Base-by-base conservation (phyloP, 2,113 vertebrate species). In the Cichladusa arquata region DNA sequence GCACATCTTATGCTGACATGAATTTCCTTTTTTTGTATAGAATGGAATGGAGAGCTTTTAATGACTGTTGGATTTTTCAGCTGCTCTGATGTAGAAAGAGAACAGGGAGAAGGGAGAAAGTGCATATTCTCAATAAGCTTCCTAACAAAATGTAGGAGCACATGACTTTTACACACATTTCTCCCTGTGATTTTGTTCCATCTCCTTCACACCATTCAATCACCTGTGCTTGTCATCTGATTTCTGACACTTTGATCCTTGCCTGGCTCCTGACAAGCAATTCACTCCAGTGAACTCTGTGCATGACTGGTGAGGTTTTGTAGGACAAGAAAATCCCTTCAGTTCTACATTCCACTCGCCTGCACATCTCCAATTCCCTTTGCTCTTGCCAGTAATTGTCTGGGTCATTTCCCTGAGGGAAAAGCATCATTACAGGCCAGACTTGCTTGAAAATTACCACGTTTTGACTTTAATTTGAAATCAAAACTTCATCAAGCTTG, bases 231-330 rank as follows among this genome's bases (percentile, higher is more conserved):
- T 91, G 69, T 47, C 65, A 13, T 38, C 38, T 82, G 56, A 82
- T 93, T 91, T 90, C 64, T 64, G 84, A 73, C 67, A 40, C 94
- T 88, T 82, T 79, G 53, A 92, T 80, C 22, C 26, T 81, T 85
- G 71, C 38, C 60, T 83, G 72, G 70, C 45, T 60, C 50, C 71
- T 79, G 57, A 93, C 92, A 93, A 95, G 38, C 38, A 95, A 72
- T 92, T 97, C 79, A 64, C 69, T 14, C 51, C 67, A 73, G 36
- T 23, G 83, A 98, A 81, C 19, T 62, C 29, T 67, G 47, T 16
- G 18, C 34, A 9, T 48, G 48, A 54, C 24, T 83, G 31, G 13
- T 47, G 81, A 81, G 66, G 13, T 60, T 80, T 93, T 77, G 12
- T 23, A 89, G 95, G 56, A 77, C n/a, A 83, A 18, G 45, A 84